A percentile compares a stretch with the other conserved stretches of the same genome.
Evolutionary conservation across 2,888 invertebrate genomes (phyloP).

Genomic region (Hymenopus coronatus): DNA sequence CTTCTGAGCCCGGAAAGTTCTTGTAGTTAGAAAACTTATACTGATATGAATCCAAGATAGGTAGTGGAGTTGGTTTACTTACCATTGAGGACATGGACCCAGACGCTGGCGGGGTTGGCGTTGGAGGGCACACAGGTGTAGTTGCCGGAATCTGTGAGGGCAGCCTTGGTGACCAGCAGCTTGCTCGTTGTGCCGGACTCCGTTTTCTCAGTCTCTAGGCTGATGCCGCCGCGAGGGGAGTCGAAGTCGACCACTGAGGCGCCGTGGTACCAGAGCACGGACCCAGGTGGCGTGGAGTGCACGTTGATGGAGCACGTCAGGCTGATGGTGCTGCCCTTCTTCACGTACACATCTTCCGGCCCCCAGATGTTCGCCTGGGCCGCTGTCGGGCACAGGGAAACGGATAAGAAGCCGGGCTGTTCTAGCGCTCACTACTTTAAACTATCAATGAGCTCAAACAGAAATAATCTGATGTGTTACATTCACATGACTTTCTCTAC

Average conservation of each 20-base stretch:
- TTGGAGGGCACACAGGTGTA: conserved; percentile 87
- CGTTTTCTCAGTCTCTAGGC: conserved; percentile 81
- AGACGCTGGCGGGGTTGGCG: conserved; percentile 77
- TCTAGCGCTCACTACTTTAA: background rate
- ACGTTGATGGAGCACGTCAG: conserved; percentile 85
- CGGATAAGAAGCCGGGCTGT: conserved; percentile 38
- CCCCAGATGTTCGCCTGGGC: conserved; percentile 84
- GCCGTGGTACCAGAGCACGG: conserved; percentile 84
- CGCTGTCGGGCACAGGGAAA: conserved; percentile 56
- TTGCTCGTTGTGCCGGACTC: conserved; percentile 78
- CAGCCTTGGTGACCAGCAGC: conserved; percentile 79
- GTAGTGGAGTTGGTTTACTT: conserved; percentile 40
- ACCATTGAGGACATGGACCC: conserved; percentile 85
- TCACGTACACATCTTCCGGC: conserved; percentile 83
- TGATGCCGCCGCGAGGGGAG: conserved; percentile 79
- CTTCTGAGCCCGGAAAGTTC: no score
- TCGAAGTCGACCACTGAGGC: conserved; percentile 77
- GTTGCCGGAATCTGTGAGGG: conserved; percentile 78
- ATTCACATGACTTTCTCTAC: no score
- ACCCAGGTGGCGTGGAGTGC: conserved; percentile 74
- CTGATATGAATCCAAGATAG: no score
- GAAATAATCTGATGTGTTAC: background rate
- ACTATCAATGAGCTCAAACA: background rate
- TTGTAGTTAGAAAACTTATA: no score
- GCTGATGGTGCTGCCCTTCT: conserved; percentile 87